Evolutionary conservation across 2,888 invertebrate species (phyloP).

Genomic region (Hypomecis atomaria): DNA sequence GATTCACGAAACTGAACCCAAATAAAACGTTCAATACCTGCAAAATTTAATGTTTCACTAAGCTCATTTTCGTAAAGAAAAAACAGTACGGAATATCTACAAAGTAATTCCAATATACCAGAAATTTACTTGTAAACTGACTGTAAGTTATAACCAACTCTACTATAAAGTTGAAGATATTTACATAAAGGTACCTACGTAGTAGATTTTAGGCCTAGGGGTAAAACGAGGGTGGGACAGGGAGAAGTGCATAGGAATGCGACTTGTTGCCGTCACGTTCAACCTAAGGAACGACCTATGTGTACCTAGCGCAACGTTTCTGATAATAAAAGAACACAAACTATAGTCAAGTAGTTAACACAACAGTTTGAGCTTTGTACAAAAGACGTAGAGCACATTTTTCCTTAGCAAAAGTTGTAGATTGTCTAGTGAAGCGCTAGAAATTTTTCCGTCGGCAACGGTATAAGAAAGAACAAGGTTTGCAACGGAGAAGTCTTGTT

Average conservation of each 20-base stretch:
- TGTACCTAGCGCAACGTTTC: conserved; percentile 40
- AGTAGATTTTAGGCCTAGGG: conserved; percentile 50
- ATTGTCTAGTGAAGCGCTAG: not conserved
- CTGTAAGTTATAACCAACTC: no score
- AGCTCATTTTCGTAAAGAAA: no score
- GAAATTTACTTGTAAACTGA: no score
- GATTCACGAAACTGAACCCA: no score
- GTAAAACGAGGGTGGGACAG: conserved; percentile 42
- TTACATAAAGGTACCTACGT: conserved; percentile 22
- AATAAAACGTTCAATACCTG: no score
- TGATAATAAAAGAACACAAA: conserved; percentile 30
- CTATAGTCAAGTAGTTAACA: not conserved
- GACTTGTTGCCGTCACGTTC: conserved; percentile 78
- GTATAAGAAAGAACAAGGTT: conserved; percentile 5
- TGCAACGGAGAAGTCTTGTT: not conserved
- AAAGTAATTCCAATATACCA: no score
- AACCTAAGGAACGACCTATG: conserved; percentile 56
- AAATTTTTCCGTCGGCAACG: conserved; percentile 35
- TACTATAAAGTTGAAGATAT: not conserved
- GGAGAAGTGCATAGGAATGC: conserved; percentile 56
- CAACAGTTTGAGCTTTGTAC: not conserved
- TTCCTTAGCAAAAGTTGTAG: not conserved
- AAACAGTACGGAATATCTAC: no score
- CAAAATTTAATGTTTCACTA: no score
- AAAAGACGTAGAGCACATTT: conserved; percentile 1